A percentile compares a stretch with the other conserved stretches of the same genome.
These are phyloP conservation scores for Eupithecia inturbata DNA, from an alignment of 2,888 invertebrate species.

Conservation along the genomic window DNA sequence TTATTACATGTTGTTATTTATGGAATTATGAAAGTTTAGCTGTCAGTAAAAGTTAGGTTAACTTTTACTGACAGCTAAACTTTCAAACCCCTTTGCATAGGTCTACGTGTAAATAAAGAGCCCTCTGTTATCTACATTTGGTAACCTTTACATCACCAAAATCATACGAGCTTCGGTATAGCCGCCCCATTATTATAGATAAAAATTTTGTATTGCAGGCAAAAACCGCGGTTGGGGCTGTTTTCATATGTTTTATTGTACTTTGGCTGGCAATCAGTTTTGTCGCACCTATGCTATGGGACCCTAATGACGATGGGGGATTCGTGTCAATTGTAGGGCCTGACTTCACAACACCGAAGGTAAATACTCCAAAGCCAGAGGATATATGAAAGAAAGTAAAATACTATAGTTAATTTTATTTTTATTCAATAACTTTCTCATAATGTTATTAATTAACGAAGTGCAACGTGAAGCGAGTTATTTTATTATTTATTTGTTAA, in stretches of 20 bases:
- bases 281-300: slow-evolving; percentile 45
- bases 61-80: too few species aligned
- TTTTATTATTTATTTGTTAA: not conserved
- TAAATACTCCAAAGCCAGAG: too few species aligned
- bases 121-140: too few species aligned
- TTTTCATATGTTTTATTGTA: slow-evolving; percentile 51
- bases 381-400: too few species aligned
- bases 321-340: not conserved
- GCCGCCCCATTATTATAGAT: too few species aligned
- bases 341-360: not conserved
- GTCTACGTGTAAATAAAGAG: too few species aligned
- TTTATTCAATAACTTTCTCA: not conserved
- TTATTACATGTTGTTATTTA: too few species aligned
- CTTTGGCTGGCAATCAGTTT: slow-evolving; percentile 34
- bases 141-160: too few species aligned
- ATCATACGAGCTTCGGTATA: too few species aligned
- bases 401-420: not conserved
- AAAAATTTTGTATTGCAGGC: slow-evolving; percentile 56
- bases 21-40: too few species aligned
- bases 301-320: slow-evolving; percentile 13
- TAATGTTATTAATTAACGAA: not conserved
- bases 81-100: too few species aligned
- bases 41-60: too few species aligned
- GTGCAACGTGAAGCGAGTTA: not conserved
- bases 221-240: slow-evolving; percentile 50